phyloP scores from a whole-genome alignment of 2,888 invertebrate species.

The Galerucella nymphaeae region DNA sequence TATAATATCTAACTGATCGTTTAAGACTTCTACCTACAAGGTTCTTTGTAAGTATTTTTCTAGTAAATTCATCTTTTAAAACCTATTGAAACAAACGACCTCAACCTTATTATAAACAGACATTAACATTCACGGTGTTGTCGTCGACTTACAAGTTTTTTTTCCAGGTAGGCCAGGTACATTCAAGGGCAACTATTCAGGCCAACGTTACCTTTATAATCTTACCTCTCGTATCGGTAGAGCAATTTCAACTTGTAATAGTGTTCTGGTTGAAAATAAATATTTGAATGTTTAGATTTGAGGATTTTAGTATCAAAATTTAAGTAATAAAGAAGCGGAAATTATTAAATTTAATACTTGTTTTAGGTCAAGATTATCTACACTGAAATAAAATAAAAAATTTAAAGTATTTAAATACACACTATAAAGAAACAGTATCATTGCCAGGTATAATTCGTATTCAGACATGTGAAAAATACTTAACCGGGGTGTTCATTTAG shows the following conservation, averaged over 20 bases:
- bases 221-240: background rate
- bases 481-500: no score
- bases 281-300: no score
- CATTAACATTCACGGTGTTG: constrained; percentile 38
- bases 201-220: constrained; percentile 34
- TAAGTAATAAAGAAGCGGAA: no score
- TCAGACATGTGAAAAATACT: no score
- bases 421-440: no score
- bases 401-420: no score
- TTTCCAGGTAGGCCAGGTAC: constrained; percentile 40
- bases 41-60: constrained; percentile 9
- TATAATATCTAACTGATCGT: background rate
- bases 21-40: constrained; percentile 8
- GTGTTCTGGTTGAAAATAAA: background rate
- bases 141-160: constrained; percentile 36
- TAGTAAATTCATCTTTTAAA: constrained; percentile 19
- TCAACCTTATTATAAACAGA: constrained; percentile 40
- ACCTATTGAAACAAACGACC: constrained; percentile 35
- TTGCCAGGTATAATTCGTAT: no score
- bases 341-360: no score
- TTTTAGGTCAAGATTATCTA: no score
- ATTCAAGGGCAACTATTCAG: constrained; percentile 43
- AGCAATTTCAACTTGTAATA: background rate
- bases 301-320: no score
- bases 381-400: no score